phyloP scores from a whole-genome alignment of 2,888 invertebrate species.

The Dynastes maya region DNA sequence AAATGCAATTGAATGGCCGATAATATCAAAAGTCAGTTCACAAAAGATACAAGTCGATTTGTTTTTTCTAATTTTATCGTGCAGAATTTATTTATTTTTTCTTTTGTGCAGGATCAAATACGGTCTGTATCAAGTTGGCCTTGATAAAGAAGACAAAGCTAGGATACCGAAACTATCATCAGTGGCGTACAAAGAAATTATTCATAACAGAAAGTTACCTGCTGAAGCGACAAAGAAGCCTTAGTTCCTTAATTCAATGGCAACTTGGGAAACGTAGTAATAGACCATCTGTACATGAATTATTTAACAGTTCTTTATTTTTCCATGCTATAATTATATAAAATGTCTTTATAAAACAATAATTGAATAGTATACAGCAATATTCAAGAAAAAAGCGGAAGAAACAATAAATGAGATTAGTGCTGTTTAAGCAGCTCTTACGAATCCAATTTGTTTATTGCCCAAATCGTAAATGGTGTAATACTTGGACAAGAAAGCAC shows the following conservation, averaged over 20 bases:
- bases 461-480: constrained; percentile 71
- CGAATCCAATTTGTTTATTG: constrained; percentile 68
- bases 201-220: constrained; percentile 47
- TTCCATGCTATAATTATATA: background rate
- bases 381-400: background rate
- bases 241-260: background rate
- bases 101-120: constrained; percentile 42
- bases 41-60: too few relatives aligned
- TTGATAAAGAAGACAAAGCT: constrained; percentile 35
- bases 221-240: constrained; percentile 44
- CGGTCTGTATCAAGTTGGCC: constrained; percentile 47
- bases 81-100: too few relatives aligned
- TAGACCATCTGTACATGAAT: too few relatives aligned
- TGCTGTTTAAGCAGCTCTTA: constrained; percentile 63
- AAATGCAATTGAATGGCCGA: background rate
- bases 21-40: too few relatives aligned
- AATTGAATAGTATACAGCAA: too few relatives aligned
- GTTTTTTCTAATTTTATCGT: too few relatives aligned
- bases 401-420: background rate
- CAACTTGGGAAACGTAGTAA: too few relatives aligned
- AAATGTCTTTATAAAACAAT: background rate
- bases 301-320: too few relatives aligned
- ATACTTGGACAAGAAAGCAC: constrained; percentile 71
- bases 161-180: constrained; percentile 50
- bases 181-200: constrained; percentile 48